Conservation (phyloP, 2,113 vertebrate genomes). For the Notechis scutatus region DNA sequence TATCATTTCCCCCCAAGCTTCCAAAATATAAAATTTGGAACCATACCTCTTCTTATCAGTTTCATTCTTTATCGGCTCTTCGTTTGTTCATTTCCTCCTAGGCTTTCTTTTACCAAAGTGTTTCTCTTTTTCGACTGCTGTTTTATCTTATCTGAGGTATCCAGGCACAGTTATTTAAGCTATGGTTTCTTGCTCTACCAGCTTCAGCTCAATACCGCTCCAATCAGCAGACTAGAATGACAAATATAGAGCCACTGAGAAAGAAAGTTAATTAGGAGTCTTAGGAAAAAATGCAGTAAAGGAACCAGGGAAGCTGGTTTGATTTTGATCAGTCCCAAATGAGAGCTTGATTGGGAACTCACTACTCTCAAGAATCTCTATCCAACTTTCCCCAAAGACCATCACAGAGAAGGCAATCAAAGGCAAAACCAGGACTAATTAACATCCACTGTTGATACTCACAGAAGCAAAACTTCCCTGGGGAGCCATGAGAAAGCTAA, state of each 20-base stretch:
- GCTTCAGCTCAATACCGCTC: background rate
- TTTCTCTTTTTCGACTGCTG: constrained; percentile 1
- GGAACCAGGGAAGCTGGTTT: background rate
- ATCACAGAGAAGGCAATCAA: background rate
- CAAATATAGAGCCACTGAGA: background rate
- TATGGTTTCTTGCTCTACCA: background rate
- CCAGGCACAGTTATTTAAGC: background rate
- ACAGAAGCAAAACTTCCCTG: background rate
- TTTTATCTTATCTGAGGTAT: constrained; percentile 23
- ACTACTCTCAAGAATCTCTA: background rate
- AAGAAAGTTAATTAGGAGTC: background rate
- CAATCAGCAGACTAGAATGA: background rate
- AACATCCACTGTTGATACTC: background rate
- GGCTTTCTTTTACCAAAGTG: constrained; percentile 33
- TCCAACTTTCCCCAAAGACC: background rate
- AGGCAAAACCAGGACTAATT: background rate
- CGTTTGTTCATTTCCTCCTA: constrained; percentile 28
- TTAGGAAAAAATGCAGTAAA: background rate
- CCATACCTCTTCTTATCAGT: constrained; percentile 10
- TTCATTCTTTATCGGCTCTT: background rate
- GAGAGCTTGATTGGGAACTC: background rate
- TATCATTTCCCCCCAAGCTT: constrained; percentile 10
- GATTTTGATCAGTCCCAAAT: background rate
- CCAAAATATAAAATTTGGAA: constrained; percentile 23
- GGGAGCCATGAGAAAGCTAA: background rate